Base-by-base conservation (phyloP, 1,140 invertebrate genomes). In the Leucophenga varia region DNA sequence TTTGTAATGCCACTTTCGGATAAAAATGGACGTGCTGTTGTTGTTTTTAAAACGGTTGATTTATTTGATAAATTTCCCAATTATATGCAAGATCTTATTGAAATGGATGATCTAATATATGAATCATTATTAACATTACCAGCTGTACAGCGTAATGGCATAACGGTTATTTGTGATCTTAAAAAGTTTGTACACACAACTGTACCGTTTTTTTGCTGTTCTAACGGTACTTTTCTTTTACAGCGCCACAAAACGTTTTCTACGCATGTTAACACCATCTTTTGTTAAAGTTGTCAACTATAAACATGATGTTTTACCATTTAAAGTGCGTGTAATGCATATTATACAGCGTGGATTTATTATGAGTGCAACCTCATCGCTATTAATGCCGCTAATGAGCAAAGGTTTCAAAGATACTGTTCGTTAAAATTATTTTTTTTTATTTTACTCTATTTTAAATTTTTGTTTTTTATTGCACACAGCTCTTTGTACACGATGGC, bases 31-130 rank as follows among this genome's bases (percentile, higher is more conserved):
- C 42, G 70, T 5, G 61, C 69, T 0, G 35, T 73, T 35, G 53
- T 72, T 13, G 45, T 73, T 16, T 59, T 70, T 3, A 72, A 72
- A 52, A 70, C 65, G 5, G 70, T 73, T 8, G 70, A 73, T 34
- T 60, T 54, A 10, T 73, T 73, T 16, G 53, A 65, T 12, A 49
- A 55, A 28, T 73, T 59, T 19, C 70, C 70, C 1, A 59, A 73
- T 25, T 72, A 60, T 31, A 38, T 73, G 10, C 54, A 73, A 30
- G 56, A 59, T 39, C 51, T 73, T 21, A 54, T 73, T 17, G 70
- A 73, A 54, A 68, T 73, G 38, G 70, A 73, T 54, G 70, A 73
- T 52, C 50, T 73, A 32, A 73, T 73, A 30, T 71, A 73, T 38
- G 70, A 73, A 47, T 61, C 70, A 4, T 19, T 72, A 10, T 41